Evolutionary conservation across 2,888 invertebrate species (phyloP).

Genomic region (Eristalis pertinax): DNA sequence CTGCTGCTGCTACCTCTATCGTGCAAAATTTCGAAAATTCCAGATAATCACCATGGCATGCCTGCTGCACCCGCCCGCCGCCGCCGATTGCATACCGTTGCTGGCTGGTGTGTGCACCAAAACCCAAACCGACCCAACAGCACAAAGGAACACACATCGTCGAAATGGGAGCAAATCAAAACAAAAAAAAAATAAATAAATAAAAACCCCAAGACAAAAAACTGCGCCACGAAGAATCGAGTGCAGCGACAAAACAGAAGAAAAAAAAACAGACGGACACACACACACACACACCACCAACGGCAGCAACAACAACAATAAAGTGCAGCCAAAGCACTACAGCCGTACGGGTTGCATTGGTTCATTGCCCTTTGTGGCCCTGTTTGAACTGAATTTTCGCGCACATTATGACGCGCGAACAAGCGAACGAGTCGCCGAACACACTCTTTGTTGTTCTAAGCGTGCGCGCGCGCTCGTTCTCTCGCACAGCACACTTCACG

Average conservation of each 20-base stretch:
- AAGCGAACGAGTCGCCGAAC: conserved; percentile 28
- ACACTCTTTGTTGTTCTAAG: conserved; percentile 46
- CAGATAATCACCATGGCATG: conserved; percentile 52
- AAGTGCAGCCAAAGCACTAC: conserved; percentile 61
- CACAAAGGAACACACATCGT: conserved; percentile 67
- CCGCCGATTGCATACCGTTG: conserved; percentile 46
- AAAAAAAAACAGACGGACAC: conserved; percentile 4
- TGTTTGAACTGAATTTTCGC: conserved; percentile 73
- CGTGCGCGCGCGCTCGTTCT: not conserved
- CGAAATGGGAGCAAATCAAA: conserved; percentile 71
- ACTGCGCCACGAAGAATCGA: conserved; percentile 53
- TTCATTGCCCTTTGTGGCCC: conserved; percentile 74
- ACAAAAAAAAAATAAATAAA: conserved; percentile 43
- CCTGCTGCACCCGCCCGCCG: conserved; percentile 1
- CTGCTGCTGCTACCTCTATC: conserved; percentile 31
- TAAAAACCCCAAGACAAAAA: conserved; percentile 23
- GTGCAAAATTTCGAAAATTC: conserved; percentile 69
- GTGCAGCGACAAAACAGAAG: conserved; percentile 59
- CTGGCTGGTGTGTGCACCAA: conserved; percentile 18
- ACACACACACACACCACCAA: not conserved
- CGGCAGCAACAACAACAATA: conserved; percentile 34
- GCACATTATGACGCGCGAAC: conserved; percentile 69
- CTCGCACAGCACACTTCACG: conserved; percentile 3
- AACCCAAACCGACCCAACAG: conserved; percentile 27
- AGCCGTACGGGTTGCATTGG: conserved; percentile 65